Evolutionary conservation across 2,797 vertebrate species (phyloP).

Genomic region (Cuculus canorus): DNA sequence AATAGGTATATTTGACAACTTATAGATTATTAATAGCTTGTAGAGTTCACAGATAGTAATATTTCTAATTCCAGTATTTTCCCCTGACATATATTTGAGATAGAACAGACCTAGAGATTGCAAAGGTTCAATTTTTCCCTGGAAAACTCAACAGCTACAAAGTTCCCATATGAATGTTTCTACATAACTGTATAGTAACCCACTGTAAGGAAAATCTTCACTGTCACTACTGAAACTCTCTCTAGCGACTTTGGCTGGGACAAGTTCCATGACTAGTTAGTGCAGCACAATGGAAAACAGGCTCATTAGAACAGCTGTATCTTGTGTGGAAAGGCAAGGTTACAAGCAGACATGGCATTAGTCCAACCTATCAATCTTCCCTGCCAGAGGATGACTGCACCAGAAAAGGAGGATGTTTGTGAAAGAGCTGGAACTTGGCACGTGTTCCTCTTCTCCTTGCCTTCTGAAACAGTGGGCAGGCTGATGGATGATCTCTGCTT

Average conservation of each 20-base stretch:
- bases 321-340: not conserved
- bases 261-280: rapidly evolving
- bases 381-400: not conserved
- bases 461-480: not conserved
- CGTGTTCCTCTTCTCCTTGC: rapidly evolving
- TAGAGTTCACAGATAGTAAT: not conserved
- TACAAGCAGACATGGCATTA: not conserved
- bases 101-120: not conserved
- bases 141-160: not conserved
- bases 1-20: not conserved
- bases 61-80: not conserved
- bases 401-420: not conserved
- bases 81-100: not conserved
- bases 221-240: not conserved
- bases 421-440: not conserved
- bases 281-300: not conserved
- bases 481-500: not conserved
- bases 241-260: not conserved
- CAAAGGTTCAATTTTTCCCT: not conserved
- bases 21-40: not conserved
- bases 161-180: not conserved
- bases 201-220: not conserved
- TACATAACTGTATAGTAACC: not conserved
- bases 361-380: not conserved
- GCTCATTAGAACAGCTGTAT: not conserved